These are phyloP conservation scores for Leucoraja erinaceus DNA, from an alignment of 2,113 vertebrate genomes.

Conservation along the genomic window DNA sequence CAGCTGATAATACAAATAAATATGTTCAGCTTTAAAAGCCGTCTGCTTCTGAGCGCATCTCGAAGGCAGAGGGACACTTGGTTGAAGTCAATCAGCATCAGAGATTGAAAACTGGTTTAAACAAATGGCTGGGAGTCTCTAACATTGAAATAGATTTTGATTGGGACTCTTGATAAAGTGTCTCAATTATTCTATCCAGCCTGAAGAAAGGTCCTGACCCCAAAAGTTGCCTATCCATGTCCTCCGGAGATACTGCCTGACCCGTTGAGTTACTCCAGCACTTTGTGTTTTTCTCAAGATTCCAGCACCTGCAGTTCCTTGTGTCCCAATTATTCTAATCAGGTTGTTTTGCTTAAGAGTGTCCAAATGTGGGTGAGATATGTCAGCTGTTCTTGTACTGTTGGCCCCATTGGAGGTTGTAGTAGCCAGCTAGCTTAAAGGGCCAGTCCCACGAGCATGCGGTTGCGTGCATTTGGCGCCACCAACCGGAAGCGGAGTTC, in stretches of 20 bases:
- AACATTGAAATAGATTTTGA: background rate
- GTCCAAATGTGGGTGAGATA: background rate
- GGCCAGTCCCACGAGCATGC: too few species aligned
- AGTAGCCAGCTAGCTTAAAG: too few species aligned
- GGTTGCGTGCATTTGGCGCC: too few species aligned
- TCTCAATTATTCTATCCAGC: too few species aligned
- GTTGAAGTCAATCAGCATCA: background rate
- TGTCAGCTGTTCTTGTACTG: background rate
- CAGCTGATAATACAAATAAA: background rate
- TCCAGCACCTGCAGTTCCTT: too few species aligned
- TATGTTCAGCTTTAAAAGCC: background rate
- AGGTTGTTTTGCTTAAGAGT: background rate
- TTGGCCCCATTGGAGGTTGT: background rate
- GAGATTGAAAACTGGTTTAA: background rate
- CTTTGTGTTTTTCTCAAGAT: too few species aligned
- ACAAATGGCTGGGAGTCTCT: background rate
- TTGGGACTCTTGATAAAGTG: background rate
- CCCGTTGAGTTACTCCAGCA: too few species aligned
- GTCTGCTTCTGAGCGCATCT: background rate
- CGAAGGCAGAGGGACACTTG: background rate
- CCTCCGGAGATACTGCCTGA: too few species aligned
- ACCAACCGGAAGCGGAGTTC: too few species aligned
- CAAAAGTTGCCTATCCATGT: too few species aligned
- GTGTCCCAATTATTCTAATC: background rate
- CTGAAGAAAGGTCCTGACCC: too few species aligned